Percentiles rank a stretch among this genome's conserved stretches.
These are phyloP conservation scores for Pinctada fucata DNA, from an alignment of 2,888 invertebrate species.

Conservation along the genomic window DNA sequence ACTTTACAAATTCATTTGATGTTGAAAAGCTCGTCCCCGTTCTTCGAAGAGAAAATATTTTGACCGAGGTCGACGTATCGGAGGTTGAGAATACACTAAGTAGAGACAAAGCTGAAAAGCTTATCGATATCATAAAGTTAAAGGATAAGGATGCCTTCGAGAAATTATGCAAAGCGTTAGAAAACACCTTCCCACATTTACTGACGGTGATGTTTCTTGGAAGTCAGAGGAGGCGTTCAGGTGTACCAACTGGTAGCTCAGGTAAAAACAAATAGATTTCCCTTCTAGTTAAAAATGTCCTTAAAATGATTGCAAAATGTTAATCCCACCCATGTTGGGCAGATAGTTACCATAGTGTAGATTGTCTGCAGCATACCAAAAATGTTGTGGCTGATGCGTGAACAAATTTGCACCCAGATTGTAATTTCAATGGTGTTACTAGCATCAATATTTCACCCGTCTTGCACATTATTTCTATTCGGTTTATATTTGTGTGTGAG, in stretches of 20 bases:
- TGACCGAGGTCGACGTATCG: slow-evolving; percentile 58
- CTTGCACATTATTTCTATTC: too few relatives aligned
- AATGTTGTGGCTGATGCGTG: too few relatives aligned
- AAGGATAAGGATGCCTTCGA: slow-evolving; percentile 64
- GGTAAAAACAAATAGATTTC: not conserved
- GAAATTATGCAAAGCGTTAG: slow-evolving; percentile 60
- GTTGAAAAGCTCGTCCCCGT: slow-evolving; percentile 60
- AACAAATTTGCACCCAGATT: too few relatives aligned
- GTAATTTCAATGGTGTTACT: too few relatives aligned
- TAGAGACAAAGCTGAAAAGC: slow-evolving; percentile 61
- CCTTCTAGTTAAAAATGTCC: too few relatives aligned
- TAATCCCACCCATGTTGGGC: too few relatives aligned
- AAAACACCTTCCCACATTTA: slow-evolving; percentile 66
- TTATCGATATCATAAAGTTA: slow-evolving; percentile 62
- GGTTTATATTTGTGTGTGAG: too few relatives aligned
- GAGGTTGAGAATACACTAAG: slow-evolving; percentile 62
- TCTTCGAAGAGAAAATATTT: slow-evolving; percentile 59
- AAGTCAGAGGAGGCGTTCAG: slow-evolving; percentile 35
- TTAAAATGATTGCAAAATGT: too few relatives aligned
- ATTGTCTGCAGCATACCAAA: too few relatives aligned
- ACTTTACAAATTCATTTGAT: slow-evolving; percentile 59
- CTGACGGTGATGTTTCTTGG: slow-evolving; percentile 68
- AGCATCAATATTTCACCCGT: too few relatives aligned
- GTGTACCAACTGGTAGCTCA: not conserved
- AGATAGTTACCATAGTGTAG: too few relatives aligned